Conservation (phyloP, 2,113 vertebrate genomes). For the Nettapus auritus region DNA sequence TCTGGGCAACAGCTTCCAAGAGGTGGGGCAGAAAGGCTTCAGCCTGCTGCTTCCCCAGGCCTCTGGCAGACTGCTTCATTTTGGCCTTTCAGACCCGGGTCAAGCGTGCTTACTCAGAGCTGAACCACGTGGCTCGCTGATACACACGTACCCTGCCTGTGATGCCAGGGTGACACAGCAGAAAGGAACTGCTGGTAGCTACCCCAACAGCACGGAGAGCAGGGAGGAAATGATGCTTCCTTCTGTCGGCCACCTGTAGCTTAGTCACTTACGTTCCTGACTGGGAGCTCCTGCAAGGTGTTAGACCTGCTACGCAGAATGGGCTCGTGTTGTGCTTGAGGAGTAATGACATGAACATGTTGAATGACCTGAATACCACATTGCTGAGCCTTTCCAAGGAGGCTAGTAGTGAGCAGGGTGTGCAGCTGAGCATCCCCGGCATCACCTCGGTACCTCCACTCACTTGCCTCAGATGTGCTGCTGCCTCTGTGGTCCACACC, state of each 20-base stretch:
- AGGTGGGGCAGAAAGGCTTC: background rate
- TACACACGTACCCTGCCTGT: fast-evolving
- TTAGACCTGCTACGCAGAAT: background rate
- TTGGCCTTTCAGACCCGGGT: background rate
- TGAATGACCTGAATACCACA: background rate
- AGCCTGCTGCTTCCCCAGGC: background rate
- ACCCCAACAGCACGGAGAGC: background rate
- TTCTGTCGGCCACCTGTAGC: background rate
- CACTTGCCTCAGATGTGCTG: background rate
- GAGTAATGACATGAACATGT: background rate
- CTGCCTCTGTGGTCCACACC: background rate
- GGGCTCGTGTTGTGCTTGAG: background rate
- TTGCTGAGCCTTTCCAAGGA: background rate
- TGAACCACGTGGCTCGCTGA: background rate
- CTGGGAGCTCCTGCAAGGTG: background rate
- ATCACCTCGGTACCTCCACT: background rate
- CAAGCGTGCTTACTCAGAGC: background rate
- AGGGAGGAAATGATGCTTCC: background rate
- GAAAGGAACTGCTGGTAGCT: background rate
- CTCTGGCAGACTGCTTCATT: background rate
- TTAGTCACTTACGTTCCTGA: background rate
- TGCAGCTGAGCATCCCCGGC: background rate
- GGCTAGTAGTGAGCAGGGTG: background rate
- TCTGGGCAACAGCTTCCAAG: background rate
- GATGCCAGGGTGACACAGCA: background rate